phyloP scores from a whole-genome alignment of 2,113 vertebrate species.

The Hiodon tergisus region DNA sequence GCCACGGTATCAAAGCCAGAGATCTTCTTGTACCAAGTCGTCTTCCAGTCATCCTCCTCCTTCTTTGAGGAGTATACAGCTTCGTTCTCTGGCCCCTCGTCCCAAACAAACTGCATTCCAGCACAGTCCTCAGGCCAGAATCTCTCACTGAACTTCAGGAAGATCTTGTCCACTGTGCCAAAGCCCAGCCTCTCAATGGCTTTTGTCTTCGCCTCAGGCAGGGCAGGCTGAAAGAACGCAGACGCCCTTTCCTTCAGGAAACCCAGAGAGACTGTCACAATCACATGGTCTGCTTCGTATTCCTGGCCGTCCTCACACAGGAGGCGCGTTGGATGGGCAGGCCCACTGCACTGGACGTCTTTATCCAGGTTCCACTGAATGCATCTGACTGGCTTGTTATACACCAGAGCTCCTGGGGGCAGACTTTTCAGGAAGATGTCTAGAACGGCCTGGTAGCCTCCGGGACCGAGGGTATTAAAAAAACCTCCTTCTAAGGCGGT shows the following conservation, averaged over 20 bases:
- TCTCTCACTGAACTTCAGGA: constrained; percentile 40
- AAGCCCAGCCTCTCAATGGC: constrained; percentile 48
- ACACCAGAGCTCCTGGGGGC: constrained; percentile 30
- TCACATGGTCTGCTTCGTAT: constrained; percentile 44
- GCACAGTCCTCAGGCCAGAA: constrained; percentile 52
- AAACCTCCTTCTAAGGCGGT: constrained; percentile 41
- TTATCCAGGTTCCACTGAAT: constrained; percentile 33
- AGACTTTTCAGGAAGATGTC: constrained; percentile 38
- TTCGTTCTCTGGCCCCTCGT: constrained; percentile 42
- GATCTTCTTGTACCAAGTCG: constrained; percentile 52
- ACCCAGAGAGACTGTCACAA: constrained; percentile 43
- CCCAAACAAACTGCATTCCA: constrained; percentile 48
- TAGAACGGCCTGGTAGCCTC: constrained; percentile 45
- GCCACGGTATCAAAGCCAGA: constrained; percentile 50
- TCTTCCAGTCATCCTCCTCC: constrained; percentile 32
- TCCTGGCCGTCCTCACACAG: constrained; percentile 39
- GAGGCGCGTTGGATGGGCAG: constrained; percentile 27
- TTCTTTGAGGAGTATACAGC: constrained; percentile 20
- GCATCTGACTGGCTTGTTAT: constrained; percentile 27
- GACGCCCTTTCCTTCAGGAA: constrained; percentile 38
- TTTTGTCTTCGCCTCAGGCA: constrained; percentile 37
- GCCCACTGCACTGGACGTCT: neutral
- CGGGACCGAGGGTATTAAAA: constrained; percentile 42
- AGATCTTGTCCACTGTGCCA: constrained; percentile 50
- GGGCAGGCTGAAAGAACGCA: constrained; percentile 40